Base-by-base conservation (phyloP, 2,888 invertebrate species). In the Melanostoma scalare region DNA sequence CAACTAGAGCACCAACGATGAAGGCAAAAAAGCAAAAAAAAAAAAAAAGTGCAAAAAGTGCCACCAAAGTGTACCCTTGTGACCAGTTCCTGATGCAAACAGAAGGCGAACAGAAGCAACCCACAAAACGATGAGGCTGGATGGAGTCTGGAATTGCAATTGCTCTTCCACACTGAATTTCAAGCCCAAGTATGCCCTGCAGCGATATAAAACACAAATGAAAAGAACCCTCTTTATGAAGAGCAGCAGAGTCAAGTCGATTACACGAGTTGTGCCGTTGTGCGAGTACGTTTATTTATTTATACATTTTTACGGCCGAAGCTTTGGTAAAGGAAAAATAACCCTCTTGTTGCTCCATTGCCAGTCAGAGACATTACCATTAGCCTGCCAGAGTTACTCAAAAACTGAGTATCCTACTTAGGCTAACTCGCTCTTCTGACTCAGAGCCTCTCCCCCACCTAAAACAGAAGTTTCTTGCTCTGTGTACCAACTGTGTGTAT, bases 181-280 rank as follows among this genome's bases (percentile, higher is more conserved):
- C 38, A 75, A 74, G 85, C 85, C 80, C 85, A 85, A 85, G 85
- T 75, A 68, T 85, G 79, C 85, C 85, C 85, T 56, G 61, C 36
- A 80, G 85, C 85, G 68, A 84, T 84, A 42, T 31, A 38, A 50
- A 50, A 71, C 69, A 79, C 61, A 71, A 79, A 79, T 79, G 74
- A 74, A 84, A 84, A 60, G 78, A 68, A 84, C 78, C 58, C 63
- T 61, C 60, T 63, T 63, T 42, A 50, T 52, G 10, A 52, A 53
- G 52, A 10, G 50, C 52, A 56, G 6, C 48, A 48, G 30, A 67
- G 72, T 61, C 61, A 42, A 52, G 42, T 52, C 38, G 46, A 61
- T 68, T 48, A 60, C 68, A 44, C 36, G 50, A 40, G 48, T 31
- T 31, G 9, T 67, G 44, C 55, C 56, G 63, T 58, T 82, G 74